These are phyloP conservation scores for Masnerella sp. DNA, from an alignment of 2,888 invertebrate genomes.

Conservation along the genomic window DNA sequence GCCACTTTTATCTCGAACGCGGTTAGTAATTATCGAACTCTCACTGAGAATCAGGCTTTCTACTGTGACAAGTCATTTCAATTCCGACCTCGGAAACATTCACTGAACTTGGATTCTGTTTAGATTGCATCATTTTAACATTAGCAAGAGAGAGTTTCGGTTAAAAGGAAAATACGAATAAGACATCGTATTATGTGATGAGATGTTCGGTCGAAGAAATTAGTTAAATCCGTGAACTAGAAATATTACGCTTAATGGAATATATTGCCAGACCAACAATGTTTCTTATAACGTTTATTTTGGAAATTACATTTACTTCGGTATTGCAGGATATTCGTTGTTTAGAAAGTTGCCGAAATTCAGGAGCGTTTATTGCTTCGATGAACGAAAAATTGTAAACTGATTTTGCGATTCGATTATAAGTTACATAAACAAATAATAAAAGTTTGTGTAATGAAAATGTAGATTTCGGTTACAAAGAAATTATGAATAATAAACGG, in stretches of 20 bases:
- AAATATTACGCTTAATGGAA: slow-evolving; percentile 15
- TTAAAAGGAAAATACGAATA: slow-evolving; percentile 54
- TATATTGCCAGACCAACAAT: no score
- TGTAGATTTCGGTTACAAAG: no score
- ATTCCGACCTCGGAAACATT: slow-evolving; percentile 52
- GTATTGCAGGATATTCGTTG: no score
- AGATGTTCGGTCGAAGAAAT: slow-evolving; percentile 42
- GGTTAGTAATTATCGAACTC: slow-evolving; percentile 52
- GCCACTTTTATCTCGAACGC: slow-evolving; percentile 23
- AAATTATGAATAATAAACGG: no score
- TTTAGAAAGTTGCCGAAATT: no score
- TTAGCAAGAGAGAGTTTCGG: slow-evolving; percentile 37
- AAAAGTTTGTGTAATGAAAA: no score
- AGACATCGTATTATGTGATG: slow-evolving; percentile 40
- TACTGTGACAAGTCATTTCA: slow-evolving; percentile 54
- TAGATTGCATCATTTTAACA: slow-evolving; percentile 56
- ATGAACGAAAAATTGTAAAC: no score
- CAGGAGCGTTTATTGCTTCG: no score
- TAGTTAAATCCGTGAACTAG: slow-evolving; percentile 22
- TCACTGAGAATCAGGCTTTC: slow-evolving; percentile 50
- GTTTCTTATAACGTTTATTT: no score
- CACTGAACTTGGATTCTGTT: slow-evolving; percentile 58
- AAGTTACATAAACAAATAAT: no score
- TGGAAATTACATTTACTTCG: no score
- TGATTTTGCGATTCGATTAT: no score